phyloP scores from a whole-genome alignment of 2,888 invertebrate genomes.

The Lepidochitona cinerea region DNA sequence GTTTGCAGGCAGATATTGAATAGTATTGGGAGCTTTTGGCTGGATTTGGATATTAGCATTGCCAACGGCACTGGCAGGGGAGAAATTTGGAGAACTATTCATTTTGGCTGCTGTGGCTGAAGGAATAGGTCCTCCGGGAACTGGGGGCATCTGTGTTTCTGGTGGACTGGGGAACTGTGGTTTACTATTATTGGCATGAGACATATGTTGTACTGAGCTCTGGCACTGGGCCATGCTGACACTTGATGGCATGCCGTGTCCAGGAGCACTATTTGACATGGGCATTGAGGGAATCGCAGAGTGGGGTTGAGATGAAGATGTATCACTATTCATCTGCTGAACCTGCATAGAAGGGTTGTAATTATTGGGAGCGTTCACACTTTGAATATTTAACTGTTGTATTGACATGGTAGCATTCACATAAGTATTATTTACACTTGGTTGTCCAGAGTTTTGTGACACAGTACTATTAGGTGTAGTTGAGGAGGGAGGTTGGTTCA shows the following conservation, averaged over 20 bases:
- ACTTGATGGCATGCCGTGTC: constrained; percentile 1
- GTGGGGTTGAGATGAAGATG: constrained; percentile 5
- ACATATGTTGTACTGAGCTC: constrained; percentile 31
- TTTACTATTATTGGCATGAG: neutral
- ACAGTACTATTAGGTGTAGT: constrained; percentile 29
- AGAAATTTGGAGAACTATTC: constrained; percentile 42
- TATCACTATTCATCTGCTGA: constrained; percentile 60
- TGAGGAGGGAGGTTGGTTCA: constrained; percentile 18
- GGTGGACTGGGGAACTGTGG: constrained; percentile 10
- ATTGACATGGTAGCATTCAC: constrained; percentile 74
- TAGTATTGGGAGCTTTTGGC: constrained; percentile 96
- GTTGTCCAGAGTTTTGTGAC: constrained; percentile 45
- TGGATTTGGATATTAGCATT: constrained; percentile 90
- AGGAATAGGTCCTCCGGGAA: constrained; percentile 30
- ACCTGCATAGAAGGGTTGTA: constrained; percentile 60
- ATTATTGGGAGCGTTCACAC: constrained; percentile 51
- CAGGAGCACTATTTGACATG: constrained; percentile 2
- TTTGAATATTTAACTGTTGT: constrained; percentile 73
- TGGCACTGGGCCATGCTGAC: constrained; percentile 35
- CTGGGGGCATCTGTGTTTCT: constrained; percentile 5
- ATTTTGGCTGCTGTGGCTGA: constrained; percentile 23
- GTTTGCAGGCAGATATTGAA: constrained; percentile 96
- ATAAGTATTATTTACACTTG: constrained; percentile 73
- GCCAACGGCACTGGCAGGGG: constrained; percentile 72
- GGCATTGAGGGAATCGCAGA: neutral